Evolutionary conservation across 2,113 vertebrate species (phyloP).

Genomic region (Archocentrus centrarchus): DNA sequence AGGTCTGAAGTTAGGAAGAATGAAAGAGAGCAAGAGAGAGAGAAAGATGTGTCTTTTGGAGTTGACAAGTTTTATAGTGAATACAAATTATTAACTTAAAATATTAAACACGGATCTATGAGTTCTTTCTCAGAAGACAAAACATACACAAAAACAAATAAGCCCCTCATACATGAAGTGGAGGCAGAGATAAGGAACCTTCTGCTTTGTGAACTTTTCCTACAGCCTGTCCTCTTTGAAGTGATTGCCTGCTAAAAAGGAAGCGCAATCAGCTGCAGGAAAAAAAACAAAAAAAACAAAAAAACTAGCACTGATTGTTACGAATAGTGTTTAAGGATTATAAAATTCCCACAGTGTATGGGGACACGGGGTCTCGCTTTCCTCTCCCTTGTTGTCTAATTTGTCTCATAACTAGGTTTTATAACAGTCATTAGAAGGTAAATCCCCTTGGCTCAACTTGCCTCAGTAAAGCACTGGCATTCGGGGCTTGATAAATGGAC

Average conservation of each 20-base stretch:
- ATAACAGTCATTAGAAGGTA: constrained; percentile 61
- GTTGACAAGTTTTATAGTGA: constrained; percentile 25
- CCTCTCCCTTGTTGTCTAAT: constrained; percentile 56
- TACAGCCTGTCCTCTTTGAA: neutral
- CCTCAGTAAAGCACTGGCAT: constrained; percentile 50
- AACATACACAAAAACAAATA: constrained; percentile 6
- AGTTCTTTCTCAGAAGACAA: constrained; percentile 6
- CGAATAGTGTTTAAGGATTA: constrained; percentile 7
- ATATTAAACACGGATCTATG: constrained; percentile 35
- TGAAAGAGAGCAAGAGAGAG: neutral
- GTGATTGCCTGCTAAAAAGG: neutral
- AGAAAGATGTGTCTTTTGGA: constrained; percentile 16
- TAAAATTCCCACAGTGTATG: neutral
- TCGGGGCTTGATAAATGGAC: constrained; percentile 78
- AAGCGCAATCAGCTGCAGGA: constrained; percentile 31
- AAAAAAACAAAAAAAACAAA: neutral
- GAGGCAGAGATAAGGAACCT: constrained; percentile 32
- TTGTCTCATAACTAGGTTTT: constrained; percentile 68
- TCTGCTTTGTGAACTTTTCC: constrained; percentile 40
- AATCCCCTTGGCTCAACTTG: constrained; percentile 55
- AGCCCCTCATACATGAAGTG: constrained; percentile 36
- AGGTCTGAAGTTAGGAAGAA: constrained; percentile 48
- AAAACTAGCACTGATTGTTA: constrained; percentile 18
- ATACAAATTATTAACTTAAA: constrained; percentile 50
- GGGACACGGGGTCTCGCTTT: constrained; percentile 28